Base-by-base conservation (phyloP, 2,797 vertebrate species). In the Tinamus major region DNA sequence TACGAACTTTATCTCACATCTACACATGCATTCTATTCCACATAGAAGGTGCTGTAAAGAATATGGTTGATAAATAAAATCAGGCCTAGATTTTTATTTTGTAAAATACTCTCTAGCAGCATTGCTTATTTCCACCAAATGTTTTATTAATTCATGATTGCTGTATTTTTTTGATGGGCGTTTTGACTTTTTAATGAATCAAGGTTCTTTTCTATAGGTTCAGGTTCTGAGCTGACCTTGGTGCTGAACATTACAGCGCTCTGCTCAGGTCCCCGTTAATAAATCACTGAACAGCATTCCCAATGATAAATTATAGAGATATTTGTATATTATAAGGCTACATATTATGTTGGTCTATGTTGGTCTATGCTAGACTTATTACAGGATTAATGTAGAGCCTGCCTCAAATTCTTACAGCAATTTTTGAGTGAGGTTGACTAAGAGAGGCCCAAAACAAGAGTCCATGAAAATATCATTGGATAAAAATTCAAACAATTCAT, bases 221-320 rank as follows among this genome's bases (percentile, higher is more conserved):
- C n/a, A 17, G n/a, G 23, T 24, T 55, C 63, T 86, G 89, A n/a
- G 26, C 95, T 95, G 96, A 63, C 89, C 95, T 70, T 96, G 96
- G 93, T 95, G 85, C 96, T 94, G 91, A 91, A 48, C 0, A 1
- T 0, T 2, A 64, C 13, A 3, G 6, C 5, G 44, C 11, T 31
- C 29, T 65, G 64, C 74, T 41, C 56, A 35, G 55, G 3, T 7
- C 6, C 8, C 0, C 23, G 0, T 18, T 11, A 2, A 7, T 35
- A 5, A 26, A 2, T 33, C 67, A 9, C 65, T 6, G 63, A 49
- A 90, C 19, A 9, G 8, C 42, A 4, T 39, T 58, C 31, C 31
- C 26, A 14, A 35, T 9, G 27, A 0, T 44, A 75, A 79, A 76
- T 64, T 84, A 61, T 79, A 19, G 48, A 37, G 35, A 62, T 0